Base-by-base conservation (phyloP, 2,888 invertebrate genomes). In the Sinohyriopsis cumingii region DNA sequence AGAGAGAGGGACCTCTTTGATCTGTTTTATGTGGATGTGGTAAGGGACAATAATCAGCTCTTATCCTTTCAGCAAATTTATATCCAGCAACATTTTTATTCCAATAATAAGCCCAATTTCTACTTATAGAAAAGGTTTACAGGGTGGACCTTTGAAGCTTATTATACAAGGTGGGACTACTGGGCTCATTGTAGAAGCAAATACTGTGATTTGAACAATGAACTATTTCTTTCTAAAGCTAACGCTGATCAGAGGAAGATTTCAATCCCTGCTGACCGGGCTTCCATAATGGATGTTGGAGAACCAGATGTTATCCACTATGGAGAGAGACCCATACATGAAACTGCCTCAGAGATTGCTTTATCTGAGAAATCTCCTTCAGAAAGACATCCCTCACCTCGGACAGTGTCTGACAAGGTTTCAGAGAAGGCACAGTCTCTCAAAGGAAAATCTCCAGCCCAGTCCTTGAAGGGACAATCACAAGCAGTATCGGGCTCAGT, bases 231-330 rank as follows among this genome's bases (percentile, higher is more conserved):
- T 45, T 45, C 45, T 15, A 12, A 45, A 45, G 45, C 9, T 12
- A 45, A 45, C 45, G 45, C 45, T 45, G 12, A 15, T 45, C 45
- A 45, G 45, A 75, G 71, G 24, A 66, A 66, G 28, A 73, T 82
- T 22, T 82, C 85, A 9, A 84, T 86, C 57, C 86, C 84, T 18
- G 70, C 78, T 28, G 84, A 82, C 55, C 76, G 82, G 20, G 73
- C 69, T 33, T 78, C 81, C 6, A 74, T 72, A 9, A 79, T 72
- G 24, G 83, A 84, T 60, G 70, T 83, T 59, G 82, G 82, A n/a
- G 82, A 83, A 28, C 70, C 81, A 54, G 84, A 80, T 65, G 78
- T 84, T 55, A 82, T 86, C 54, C 80, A 80, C 60, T 84, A 84
- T 63, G 81, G 75, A 5, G 77, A 59, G 59, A 69, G 54, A 65